Percentiles rank a stretch among this genome's conserved stretches.
Evolutionary conservation across 2,888 invertebrate genomes (phyloP).

Genomic region (Helicoverpa assulta): DNA sequence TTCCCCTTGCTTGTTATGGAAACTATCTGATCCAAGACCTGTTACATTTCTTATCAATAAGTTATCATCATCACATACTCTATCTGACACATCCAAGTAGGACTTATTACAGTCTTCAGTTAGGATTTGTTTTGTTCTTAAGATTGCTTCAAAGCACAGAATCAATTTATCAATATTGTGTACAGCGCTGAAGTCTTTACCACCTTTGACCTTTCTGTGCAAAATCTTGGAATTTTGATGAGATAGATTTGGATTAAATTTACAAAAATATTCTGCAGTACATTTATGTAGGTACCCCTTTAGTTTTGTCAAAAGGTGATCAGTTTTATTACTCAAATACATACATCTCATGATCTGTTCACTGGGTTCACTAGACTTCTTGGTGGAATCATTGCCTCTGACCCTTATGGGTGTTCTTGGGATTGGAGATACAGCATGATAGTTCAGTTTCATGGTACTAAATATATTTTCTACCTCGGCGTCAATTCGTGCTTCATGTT

Average conservation of each 20-base stretch:
- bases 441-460: slow-evolving; percentile 72
- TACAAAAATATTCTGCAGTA: slow-evolving; percentile 1
- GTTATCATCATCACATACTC: slow-evolving; percentile 5
- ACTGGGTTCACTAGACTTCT: slow-evolving; percentile 3
- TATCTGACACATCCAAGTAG: slow-evolving; percentile 11
- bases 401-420: slow-evolving; percentile 73
- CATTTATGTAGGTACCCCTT: not conserved
- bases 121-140: slow-evolving; percentile 14
- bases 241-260: not conserved
- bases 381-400: slow-evolving; percentile 7
- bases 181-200: slow-evolving; percentile 1
- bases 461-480: slow-evolving; percentile 80
- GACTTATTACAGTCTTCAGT: not conserved
- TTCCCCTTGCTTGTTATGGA: not conserved
- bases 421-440: slow-evolving; percentile 75
- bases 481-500: slow-evolving; percentile 66
- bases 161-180: slow-evolving; percentile 26
- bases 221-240: not conserved
- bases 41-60: slow-evolving; percentile 1
- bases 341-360: slow-evolving; percentile 17
- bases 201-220: not conserved
- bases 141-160: slow-evolving; percentile 16
- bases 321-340: slow-evolving; percentile 18
- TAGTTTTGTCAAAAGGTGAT: slow-evolving; percentile 18
- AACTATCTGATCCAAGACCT: not conserved